phyloP scores from a whole-genome alignment of 2,888 invertebrate species.

The Crioceris asparagi region DNA sequence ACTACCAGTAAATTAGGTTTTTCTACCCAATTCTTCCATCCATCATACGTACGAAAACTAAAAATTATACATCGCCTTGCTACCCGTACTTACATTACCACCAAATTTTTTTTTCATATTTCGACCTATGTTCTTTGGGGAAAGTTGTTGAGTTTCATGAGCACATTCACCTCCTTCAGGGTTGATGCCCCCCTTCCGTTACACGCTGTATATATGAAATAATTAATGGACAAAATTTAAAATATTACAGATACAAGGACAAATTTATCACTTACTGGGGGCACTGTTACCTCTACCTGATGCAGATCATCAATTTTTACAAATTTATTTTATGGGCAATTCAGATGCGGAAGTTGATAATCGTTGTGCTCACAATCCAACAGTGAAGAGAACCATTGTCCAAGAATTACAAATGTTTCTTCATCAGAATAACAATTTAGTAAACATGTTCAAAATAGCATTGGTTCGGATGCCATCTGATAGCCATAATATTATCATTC shows the following conservation, averaged over 20 bases:
- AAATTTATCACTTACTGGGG: neutral
- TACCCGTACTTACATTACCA: too few species aligned
- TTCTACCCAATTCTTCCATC: too few species aligned
- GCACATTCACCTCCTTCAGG: too few species aligned
- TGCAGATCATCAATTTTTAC: conserved; percentile 5
- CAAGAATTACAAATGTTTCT: conserved; percentile 11
- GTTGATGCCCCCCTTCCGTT: too few species aligned
- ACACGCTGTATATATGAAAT: too few species aligned
- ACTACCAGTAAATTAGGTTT: too few species aligned
- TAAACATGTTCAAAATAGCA: conserved; percentile 26
- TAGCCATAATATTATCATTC: conserved; percentile 28
- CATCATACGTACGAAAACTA: too few species aligned
- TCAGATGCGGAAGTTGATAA: conserved; percentile 4
- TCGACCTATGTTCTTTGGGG: too few species aligned
- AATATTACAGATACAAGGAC: neutral
- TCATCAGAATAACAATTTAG: conserved; percentile 25
- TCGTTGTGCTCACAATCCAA: conserved; percentile 6
- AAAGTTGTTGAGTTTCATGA: too few species aligned
- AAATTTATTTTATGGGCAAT: conserved; percentile 7
- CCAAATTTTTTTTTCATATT: too few species aligned
- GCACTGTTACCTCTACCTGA: neutral
- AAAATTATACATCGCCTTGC: too few species aligned
- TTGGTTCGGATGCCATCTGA: conserved; percentile 26
- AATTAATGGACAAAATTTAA: too few species aligned
- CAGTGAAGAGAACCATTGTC: conserved; percentile 1